phyloP scores from a whole-genome alignment of 2,888 invertebrate species.

The Shargacucullia verbasci region DNA sequence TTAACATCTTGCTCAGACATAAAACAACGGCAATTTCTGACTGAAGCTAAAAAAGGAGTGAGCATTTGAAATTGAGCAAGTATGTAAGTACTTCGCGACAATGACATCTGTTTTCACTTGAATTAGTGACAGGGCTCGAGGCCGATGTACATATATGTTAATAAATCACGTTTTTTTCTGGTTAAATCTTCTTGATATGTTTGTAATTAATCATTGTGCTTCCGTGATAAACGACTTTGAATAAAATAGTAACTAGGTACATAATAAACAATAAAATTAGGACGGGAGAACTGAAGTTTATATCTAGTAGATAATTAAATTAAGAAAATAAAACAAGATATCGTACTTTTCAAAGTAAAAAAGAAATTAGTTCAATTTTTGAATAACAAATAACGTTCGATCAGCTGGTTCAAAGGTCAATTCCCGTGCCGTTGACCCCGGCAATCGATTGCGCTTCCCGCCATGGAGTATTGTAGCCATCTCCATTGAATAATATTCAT shows the following conservation, averaged over 20 bases:
- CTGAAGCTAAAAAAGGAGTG: slow-evolving; percentile 28
- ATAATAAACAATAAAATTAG: too few relatives aligned
- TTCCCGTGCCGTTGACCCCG: slow-evolving; percentile 85
- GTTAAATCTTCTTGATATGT: slow-evolving; percentile 6
- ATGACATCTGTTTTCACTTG: slow-evolving; percentile 55
- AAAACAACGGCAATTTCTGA: slow-evolving; percentile 48
- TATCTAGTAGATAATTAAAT: too few relatives aligned
- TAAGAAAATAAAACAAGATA: too few relatives aligned
- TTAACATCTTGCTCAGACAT: slow-evolving; percentile 54
- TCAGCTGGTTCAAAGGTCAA: slow-evolving; percentile 88
- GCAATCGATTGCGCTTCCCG: slow-evolving; percentile 86
- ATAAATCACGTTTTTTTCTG: slow-evolving; percentile 12
- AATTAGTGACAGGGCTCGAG: slow-evolving; percentile 35
- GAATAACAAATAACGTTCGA: slow-evolving; percentile 67
- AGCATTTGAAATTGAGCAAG: slow-evolving; percentile 42
- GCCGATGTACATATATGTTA: slow-evolving; percentile 23
- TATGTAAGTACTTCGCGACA: slow-evolving; percentile 36
- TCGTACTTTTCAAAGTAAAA: slow-evolving; percentile 4
- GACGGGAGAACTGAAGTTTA: too few relatives aligned
- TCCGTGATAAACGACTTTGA: too few relatives aligned
- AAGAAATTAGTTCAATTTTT: slow-evolving; percentile 45
- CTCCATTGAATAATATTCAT: slow-evolving; percentile 77
- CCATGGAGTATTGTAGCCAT: slow-evolving; percentile 75
- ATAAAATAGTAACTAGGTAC: too few relatives aligned
- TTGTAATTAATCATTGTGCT: neutral